Conservation (phyloP, 1,140 invertebrate genomes). For the Mamestra configurata region DNA sequence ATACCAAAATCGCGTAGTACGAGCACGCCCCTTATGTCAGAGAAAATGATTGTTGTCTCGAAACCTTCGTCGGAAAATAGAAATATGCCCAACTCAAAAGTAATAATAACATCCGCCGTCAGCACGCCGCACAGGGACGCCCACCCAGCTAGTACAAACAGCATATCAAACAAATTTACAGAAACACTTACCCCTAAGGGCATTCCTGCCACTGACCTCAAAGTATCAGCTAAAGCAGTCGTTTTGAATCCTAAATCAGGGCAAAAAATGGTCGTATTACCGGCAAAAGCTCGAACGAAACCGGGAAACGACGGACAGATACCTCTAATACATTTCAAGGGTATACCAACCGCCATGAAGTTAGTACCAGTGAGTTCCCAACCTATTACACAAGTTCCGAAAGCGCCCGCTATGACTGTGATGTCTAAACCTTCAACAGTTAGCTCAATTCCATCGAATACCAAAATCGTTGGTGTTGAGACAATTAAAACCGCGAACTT, state of each 20-base stretch:
- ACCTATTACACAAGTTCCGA: constrained; percentile 65
- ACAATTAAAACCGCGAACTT: constrained; percentile 85
- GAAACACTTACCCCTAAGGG: constrained; percentile 83
- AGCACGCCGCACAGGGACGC: constrained; percentile 72
- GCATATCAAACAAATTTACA: constrained; percentile 68
- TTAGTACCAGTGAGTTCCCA: constrained; percentile 84
- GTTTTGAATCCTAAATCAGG: constrained; percentile 86
- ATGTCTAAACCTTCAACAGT: constrained; percentile 75
- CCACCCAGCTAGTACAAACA: constrained; percentile 64
- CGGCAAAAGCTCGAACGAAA: constrained; percentile 79
- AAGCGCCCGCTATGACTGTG: constrained; percentile 70
- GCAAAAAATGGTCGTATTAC: constrained; percentile 87
- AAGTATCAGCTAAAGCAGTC: constrained; percentile 86
- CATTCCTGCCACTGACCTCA: constrained; percentile 85
- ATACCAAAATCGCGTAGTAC: constrained; percentile 69
- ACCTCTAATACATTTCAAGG: constrained; percentile 84
- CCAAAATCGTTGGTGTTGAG: constrained; percentile 78
- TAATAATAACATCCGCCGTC: constrained; percentile 78
- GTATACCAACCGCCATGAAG: constrained; percentile 83
- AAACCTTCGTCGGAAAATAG: constrained; percentile 77
- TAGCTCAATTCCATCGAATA: constrained; percentile 67
- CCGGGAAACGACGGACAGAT: constrained; percentile 74
- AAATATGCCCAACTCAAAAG: constrained; percentile 75
- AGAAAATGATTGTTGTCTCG: constrained; percentile 87
- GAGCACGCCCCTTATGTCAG: constrained; percentile 70